Conservation (phyloP, 2,888 invertebrate genomes). For the Catotricha subobsoleta region DNA sequence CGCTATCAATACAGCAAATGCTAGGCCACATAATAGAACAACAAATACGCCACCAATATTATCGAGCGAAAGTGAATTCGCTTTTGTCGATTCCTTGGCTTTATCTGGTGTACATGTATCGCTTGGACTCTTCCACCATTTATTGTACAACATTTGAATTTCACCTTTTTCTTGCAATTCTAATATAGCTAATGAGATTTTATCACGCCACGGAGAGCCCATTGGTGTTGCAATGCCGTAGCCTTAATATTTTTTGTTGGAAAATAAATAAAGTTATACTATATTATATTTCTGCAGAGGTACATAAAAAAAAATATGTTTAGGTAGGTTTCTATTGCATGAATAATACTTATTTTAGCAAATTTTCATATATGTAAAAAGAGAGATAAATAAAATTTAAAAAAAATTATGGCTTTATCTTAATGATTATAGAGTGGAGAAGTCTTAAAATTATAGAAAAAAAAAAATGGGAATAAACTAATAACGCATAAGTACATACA, state of each 20-base stretch:
- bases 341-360: no score
- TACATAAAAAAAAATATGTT: no score
- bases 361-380: no score
- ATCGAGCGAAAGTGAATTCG: conserved; percentile 70
- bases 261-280: no score
- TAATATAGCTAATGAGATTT: conserved; percentile 83
- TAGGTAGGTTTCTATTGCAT: no score
- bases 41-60: conserved; percentile 93
- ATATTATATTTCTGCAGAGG: no score
- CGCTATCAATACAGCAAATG: conserved; percentile 77
- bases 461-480: no score
- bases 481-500: no score
- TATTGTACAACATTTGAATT: conserved; percentile 83
- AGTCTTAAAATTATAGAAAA: no score
- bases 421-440: no score
- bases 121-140: conserved; percentile 97
- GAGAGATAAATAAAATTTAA: no score
- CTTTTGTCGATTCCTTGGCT: conserved; percentile 78
- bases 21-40: conserved; percentile 80
- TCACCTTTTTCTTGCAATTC: conserved; percentile 90
- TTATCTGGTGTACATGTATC: conserved; percentile 78
- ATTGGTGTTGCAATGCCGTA: conserved; percentile 96
- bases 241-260: conserved; percentile 38
- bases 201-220: conserved; percentile 93
- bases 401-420: no score